Percentiles rank a stretch among this genome's conserved stretches.
These are phyloP conservation scores for Sinella curviseta DNA, from an alignment of 1,140 invertebrate genomes.

Conservation along the genomic window DNA sequence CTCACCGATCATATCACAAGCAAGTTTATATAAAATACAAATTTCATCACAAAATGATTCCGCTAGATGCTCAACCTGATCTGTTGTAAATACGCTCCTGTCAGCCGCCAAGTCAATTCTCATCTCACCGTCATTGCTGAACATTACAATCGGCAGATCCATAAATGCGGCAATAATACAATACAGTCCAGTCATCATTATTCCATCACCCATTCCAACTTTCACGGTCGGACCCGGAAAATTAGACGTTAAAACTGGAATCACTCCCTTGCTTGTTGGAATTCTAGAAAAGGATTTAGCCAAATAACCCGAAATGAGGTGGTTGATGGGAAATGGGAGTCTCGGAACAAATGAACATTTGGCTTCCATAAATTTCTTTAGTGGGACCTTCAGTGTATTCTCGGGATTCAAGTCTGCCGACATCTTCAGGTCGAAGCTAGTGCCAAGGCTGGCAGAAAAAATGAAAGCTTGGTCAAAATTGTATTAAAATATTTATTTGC, in stretches of 20 bases:
- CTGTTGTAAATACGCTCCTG: neutral
- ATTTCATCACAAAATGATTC: neutral
- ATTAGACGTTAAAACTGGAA: neutral
- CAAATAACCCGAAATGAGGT: neutral
- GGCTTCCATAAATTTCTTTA: neutral
- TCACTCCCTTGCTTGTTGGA: neutral
- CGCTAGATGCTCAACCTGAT: neutral
- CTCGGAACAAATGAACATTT: neutral
- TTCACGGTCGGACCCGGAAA: neutral
- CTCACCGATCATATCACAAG: neutral
- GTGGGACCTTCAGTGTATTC: neutral
- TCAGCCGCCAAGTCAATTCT: neutral
- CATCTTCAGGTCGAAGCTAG: neutral
- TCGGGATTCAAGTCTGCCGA: neutral
- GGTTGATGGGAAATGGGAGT: neutral
- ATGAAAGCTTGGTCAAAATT: neutral
- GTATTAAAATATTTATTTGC: neutral
- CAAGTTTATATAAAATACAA: neutral
- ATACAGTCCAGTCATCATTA: neutral
- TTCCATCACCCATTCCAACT: neutral
- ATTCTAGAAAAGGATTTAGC: neutral
- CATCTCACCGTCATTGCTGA: neutral
- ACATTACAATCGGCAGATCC: neutral
- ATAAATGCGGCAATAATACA: neutral
- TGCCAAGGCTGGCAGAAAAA: neutral